Evolutionary conservation across 2,797 vertebrate genomes (phyloP), one percentile per base, ranked within the genome.

Genomic region (Enteromius mattozi): DNA sequence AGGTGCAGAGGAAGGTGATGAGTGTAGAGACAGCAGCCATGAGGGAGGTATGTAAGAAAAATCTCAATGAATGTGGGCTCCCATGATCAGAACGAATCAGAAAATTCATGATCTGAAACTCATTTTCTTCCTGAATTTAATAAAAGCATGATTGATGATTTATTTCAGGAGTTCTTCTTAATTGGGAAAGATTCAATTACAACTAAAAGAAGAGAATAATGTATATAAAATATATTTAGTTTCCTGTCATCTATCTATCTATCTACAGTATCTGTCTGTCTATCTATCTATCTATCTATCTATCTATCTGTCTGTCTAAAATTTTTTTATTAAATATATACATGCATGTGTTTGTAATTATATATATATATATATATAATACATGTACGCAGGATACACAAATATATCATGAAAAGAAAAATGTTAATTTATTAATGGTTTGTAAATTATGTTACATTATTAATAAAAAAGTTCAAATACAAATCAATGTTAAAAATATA

Each of bases 41-140:
- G 47, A 77, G 35, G 12, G 21, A 86, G 80, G 77, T 84, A 81
- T 90, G 90, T 90, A 91, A 91, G 89, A 91, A 86, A 14, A 13
- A 49, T 10, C 17, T 51, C 21, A 42, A 19, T 72, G 42, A 72
- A 3, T 70, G 3, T 72, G 42, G 59, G 59, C 13, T 30, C 59
- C 59, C 27, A n/a, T 56, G 54, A 27, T 27, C 10, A 27, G n/a
- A 6, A 61, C 8, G 2, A 30, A 17, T 47, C 14, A 6, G 4
- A 19, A 30, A 74, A 19, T 16, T 8, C 4, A 24, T 19, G 17
- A 21, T 33, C 47, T 74, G 17, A 74, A 33, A 19, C 7, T 1
- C 2, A 49, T 33, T 72, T 49, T 72, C 24, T 49, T 16, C 45
- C 24, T 6, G 17, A 49, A 74, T 51, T 30, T n/a, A n/a, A n/a